A percentile compares a stretch with the other conserved stretches of the same genome.
Conservation (phyloP, 2,888 invertebrate species). For the Caenorhabditis becei region DNA sequence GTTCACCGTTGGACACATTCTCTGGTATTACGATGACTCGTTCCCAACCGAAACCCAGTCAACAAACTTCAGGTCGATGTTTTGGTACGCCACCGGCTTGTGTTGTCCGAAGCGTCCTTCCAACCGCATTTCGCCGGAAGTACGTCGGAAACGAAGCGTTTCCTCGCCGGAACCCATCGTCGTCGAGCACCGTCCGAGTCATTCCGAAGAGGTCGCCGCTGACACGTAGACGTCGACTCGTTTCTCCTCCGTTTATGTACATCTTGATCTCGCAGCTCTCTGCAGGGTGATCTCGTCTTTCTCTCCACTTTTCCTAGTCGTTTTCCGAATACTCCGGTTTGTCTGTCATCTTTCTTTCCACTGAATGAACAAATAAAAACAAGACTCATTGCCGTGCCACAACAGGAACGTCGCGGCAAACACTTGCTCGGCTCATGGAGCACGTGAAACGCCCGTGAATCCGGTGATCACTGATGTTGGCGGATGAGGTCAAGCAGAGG, state of each 20-base stretch:
- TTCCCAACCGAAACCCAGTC: no score
- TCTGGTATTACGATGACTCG: constrained; percentile 67
- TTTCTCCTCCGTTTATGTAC: constrained; percentile 5
- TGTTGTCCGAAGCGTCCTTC: constrained; percentile 50
- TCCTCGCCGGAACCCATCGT: constrained; percentile 54
- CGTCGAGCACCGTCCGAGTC: constrained; percentile 43
- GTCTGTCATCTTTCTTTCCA: background rate
- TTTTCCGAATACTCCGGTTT: constrained; percentile 22
- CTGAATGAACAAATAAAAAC: constrained; percentile 6
- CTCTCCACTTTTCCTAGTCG: background rate
- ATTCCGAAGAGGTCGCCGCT: constrained; percentile 16
- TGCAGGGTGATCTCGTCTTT: constrained; percentile 9
- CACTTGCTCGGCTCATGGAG: background rate
- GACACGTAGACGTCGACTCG: constrained; percentile 5
- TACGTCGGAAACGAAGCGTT: constrained; percentile 51
- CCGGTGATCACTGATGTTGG: constrained; percentile 10
- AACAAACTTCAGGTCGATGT: constrained; percentile 49
- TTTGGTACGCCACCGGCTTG: constrained; percentile 55
- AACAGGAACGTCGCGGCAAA: background rate
- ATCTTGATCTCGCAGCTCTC: constrained; percentile 5
- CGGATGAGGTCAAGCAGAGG: constrained; percentile 16
- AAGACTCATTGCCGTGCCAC: background rate
- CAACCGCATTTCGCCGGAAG: constrained; percentile 34
- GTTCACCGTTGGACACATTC: constrained; percentile 76
- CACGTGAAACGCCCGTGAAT: constrained; percentile 6